A percentile compares a stretch with the other conserved stretches of the same genome.
Conservation (phyloP, 2,888 invertebrate species). For the Tiliacea citrago region DNA sequence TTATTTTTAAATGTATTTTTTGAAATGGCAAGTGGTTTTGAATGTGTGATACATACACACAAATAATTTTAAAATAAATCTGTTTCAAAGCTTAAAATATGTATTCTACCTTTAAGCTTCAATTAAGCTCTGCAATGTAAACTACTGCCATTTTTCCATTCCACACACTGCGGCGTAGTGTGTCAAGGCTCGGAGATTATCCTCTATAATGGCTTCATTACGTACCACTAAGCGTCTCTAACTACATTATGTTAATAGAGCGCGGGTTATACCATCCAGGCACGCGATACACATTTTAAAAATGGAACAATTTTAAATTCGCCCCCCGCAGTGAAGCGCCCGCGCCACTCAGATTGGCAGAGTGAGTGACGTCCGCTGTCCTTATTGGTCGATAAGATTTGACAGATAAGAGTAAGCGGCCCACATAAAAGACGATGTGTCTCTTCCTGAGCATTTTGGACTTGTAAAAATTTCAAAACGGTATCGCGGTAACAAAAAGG, state of each 20-base stretch:
- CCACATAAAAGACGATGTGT: conserved; percentile 87
- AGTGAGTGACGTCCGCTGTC: conserved; percentile 90
- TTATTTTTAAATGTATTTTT: conserved; percentile 28
- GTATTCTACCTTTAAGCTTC: not conserved
- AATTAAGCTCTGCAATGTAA: conserved; percentile 26
- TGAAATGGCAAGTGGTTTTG: not conserved
- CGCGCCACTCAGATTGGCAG: conserved; percentile 86
- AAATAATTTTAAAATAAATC: no score
- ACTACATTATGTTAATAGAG: conserved; percentile 81
- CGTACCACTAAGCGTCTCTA: conserved; percentile 67
- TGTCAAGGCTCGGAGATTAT: conserved; percentile 66
- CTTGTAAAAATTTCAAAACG: conserved; percentile 86
- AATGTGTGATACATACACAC: not conserved
- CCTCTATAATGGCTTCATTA: conserved; percentile 82
- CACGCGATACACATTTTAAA: conserved; percentile 85
- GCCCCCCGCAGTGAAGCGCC: conserved; percentile 86
- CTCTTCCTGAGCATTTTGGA: conserved; percentile 82
- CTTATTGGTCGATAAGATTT: conserved; percentile 90
- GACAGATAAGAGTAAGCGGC: conserved; percentile 87
- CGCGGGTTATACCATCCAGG: conserved; percentile 81
- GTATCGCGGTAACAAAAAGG: conserved; percentile 83
- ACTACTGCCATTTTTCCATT: conserved; percentile 46
- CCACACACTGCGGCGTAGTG: conserved; percentile 49
- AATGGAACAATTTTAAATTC: conserved; percentile 84
- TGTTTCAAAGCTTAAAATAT: not conserved